Conservation (phyloP, 2,797 vertebrate species). For the Cryptoprocta ferox region DNA sequence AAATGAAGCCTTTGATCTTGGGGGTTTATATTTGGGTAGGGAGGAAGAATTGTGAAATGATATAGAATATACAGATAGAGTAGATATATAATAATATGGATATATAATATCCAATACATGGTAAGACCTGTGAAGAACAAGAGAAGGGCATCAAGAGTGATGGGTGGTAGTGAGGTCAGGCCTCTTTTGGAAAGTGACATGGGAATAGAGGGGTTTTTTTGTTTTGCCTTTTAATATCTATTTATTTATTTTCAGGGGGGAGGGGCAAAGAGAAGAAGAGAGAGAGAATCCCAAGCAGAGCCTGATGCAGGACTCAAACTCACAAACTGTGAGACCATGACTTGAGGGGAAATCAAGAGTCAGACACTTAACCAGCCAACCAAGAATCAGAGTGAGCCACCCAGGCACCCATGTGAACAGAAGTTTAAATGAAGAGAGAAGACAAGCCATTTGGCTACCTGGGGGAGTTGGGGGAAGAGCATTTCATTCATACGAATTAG, state of each 20-base stretch:
- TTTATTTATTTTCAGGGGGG: too few relatives aligned
- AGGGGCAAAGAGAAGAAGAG: too few relatives aligned
- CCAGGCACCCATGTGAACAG: not conserved
- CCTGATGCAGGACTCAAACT: too few relatives aligned
- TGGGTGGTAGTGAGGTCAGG: not conserved
- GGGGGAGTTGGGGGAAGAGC: not conserved
- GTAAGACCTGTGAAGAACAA: not conserved
- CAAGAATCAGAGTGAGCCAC: too few relatives aligned
- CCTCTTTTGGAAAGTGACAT: not conserved
- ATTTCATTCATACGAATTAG: not conserved
- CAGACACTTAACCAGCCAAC: too few relatives aligned
- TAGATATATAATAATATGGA: not conserved
- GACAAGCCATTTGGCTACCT: not conserved
- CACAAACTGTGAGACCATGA: too few relatives aligned
- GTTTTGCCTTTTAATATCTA: too few relatives aligned
- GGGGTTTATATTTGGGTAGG: not conserved
- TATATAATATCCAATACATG: fast-evolving
- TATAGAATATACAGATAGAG: not conserved
- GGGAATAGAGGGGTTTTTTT: not conserved
- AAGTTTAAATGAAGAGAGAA: not conserved
- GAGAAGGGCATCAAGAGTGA: fast-evolving
- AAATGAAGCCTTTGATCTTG: not conserved
- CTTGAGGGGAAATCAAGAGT: too few relatives aligned
- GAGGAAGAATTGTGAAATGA: too few relatives aligned
- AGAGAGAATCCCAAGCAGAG: too few relatives aligned